Conservation (phyloP, 37 sponge, comb jelly and placozoan species). For the Cliona cf. orientalis region DNA sequence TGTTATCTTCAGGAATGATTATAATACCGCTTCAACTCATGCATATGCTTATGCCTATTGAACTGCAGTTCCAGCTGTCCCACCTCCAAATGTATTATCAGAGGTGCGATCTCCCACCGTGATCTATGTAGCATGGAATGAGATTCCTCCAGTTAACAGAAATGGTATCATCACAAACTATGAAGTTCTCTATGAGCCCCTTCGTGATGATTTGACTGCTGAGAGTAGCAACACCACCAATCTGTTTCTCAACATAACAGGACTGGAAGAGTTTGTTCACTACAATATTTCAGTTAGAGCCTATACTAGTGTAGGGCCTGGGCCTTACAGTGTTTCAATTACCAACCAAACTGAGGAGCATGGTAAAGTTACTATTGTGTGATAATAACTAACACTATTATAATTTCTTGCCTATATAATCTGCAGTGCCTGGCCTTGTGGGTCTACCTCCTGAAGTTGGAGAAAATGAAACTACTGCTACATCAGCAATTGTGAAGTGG, state of each 20-base stretch:
- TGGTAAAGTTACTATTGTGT: too few relatives aligned
- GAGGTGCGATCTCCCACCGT: conserved; percentile 6
- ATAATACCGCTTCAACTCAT: too few relatives aligned
- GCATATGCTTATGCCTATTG: too few relatives aligned
- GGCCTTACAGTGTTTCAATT: conserved; percentile 17
- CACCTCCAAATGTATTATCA: conserved; percentile 25
- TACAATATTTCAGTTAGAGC: conserved; percentile 34
- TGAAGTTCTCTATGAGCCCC: conserved; percentile 24
- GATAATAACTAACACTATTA: too few relatives aligned
- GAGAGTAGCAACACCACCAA: too few relatives aligned
- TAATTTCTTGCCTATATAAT: neutral
- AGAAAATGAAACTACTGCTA: neutral
- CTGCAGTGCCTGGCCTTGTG: conserved; percentile 20
- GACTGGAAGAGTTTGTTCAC: conserved; percentile 19
- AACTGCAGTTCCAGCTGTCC: conserved; percentile 18
- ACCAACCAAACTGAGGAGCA: conserved; percentile 8
- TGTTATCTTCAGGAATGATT: too few relatives aligned
- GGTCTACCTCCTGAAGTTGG: neutral
- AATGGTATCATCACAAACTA: conserved; percentile 47
- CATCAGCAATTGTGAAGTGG: conserved; percentile 25
- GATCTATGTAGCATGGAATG: conserved; percentile 22
- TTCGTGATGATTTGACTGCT: too few relatives aligned
- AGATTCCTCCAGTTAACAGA: neutral
- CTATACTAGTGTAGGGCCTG: conserved; percentile 29
- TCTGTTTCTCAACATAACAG: too few relatives aligned